These are phyloP conservation scores for Dicaeum eximium DNA, from an alignment of 2,113 vertebrate species.

Conservation along the genomic window DNA sequence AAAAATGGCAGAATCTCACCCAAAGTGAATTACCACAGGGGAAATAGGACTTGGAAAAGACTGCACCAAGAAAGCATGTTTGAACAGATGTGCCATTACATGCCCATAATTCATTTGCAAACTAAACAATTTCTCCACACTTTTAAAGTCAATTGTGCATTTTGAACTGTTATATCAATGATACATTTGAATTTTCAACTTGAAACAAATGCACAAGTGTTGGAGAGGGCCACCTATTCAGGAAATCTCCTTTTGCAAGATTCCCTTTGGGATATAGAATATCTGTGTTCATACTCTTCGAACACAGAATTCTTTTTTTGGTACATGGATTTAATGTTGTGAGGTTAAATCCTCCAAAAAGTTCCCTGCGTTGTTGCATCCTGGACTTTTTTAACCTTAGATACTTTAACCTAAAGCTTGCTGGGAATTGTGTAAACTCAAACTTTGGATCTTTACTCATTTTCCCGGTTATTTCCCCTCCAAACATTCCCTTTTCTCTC, in stretches of 20 bases:
- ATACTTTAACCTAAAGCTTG: conserved; percentile 51
- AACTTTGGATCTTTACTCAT: conserved; percentile 41
- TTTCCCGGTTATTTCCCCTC: conserved; percentile 30
- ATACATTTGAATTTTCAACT: neutral
- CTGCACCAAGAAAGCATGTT: neutral
- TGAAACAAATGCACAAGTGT: neutral
- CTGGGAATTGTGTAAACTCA: conserved; percentile 4
- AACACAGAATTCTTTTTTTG: neutral
- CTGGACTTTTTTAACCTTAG: conserved; percentile 25
- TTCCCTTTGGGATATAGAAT: neutral
- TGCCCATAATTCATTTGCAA: neutral
- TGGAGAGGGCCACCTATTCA: neutral
- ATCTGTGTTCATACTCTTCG: neutral
- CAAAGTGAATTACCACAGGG: neutral
- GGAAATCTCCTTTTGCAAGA: neutral
- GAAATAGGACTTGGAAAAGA: neutral
- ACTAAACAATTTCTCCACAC: neutral
- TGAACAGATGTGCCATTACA: neutral
- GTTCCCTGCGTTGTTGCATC: neutral
- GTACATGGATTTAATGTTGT: neutral
- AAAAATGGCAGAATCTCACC: conserved; percentile 6
- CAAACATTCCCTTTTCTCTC: conserved; percentile 28
- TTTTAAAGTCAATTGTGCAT: conserved; percentile 13
- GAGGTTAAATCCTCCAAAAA: neutral
- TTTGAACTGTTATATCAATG: neutral